A percentile compares a stretch with the other conserved stretches of the same genome.
Conservation (phyloP, 2,888 invertebrate species). For the Ochropleura leucogaster region DNA sequence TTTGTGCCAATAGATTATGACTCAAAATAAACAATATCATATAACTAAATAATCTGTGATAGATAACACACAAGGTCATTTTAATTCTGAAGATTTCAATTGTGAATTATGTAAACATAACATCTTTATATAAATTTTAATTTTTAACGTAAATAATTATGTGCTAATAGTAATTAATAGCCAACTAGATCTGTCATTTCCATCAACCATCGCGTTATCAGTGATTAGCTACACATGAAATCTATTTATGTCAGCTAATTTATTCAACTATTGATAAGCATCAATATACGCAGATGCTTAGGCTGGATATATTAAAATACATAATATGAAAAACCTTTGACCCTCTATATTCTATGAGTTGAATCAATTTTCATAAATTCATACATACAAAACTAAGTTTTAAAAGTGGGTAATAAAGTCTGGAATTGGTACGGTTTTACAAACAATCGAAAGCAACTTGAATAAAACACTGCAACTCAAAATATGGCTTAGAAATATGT, state of each 20-base stretch:
- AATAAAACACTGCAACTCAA: neutral
- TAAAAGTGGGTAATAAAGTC: neutral
- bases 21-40: conserved; percentile 1
- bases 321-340: neutral
- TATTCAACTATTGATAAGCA: neutral
- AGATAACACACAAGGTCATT: conserved; percentile 22
- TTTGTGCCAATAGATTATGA: neutral
- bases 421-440: conserved; percentile 29
- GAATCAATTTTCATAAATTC: neutral
- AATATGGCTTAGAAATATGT: neutral
- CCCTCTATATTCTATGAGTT: neutral
- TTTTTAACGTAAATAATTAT: neutral
- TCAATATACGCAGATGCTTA: neutral
- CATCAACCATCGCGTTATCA: neutral
- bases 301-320: neutral
- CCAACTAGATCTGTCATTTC: neutral
- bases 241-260: no score
- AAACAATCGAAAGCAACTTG: neutral
- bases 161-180: neutral
- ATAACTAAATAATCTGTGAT: conserved; percentile 6
- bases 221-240: neutral
- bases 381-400: neutral
- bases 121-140: neutral
- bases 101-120: neutral
- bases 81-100: conserved; percentile 3